Evolutionary conservation across 2,113 vertebrate species (phyloP).

Genomic region (Hypocryptadius cinnamomeus): DNA sequence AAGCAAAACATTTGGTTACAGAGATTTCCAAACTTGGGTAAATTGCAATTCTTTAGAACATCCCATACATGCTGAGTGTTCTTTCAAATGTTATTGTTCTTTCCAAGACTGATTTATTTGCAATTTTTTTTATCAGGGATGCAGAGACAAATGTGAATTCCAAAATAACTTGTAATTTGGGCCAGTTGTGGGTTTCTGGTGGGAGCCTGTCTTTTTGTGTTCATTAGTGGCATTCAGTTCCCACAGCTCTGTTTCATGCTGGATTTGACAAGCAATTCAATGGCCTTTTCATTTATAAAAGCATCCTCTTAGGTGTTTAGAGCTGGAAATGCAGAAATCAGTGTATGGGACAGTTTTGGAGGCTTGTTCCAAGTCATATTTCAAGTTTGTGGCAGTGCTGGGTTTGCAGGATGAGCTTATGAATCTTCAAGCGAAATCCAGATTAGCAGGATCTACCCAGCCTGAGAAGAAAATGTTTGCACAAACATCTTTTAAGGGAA

Average conservation of each 20-base stretch:
- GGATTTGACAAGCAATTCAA: not conserved
- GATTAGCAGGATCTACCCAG: not conserved
- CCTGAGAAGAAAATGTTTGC: not conserved
- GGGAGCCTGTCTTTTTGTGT: not conserved
- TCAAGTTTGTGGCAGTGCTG: not conserved
- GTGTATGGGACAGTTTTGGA: not conserved
- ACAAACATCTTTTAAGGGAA: not conserved
- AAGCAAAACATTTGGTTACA: not conserved
- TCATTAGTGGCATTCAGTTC: not conserved
- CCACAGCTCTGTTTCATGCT: not conserved
- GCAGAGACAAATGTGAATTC: not conserved
- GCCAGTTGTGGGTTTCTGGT: not conserved
- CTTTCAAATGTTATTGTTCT: not conserved
- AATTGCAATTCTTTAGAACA: not conserved
- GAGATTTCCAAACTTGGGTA: not conserved
- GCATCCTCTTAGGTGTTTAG: not conserved
- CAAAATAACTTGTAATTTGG: rapidly evolving
- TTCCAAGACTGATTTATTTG: not conserved
- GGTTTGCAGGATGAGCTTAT: not conserved
- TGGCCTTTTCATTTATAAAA: rapidly evolving
- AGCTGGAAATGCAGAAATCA: not conserved
- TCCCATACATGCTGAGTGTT: rapidly evolving
- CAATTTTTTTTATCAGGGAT: not conserved
- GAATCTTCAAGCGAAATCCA: not conserved
- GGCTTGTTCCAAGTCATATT: not conserved